Evolutionary conservation across 1,140 invertebrate species (phyloP).

Genomic region (Heliconius hermathena): DNA sequence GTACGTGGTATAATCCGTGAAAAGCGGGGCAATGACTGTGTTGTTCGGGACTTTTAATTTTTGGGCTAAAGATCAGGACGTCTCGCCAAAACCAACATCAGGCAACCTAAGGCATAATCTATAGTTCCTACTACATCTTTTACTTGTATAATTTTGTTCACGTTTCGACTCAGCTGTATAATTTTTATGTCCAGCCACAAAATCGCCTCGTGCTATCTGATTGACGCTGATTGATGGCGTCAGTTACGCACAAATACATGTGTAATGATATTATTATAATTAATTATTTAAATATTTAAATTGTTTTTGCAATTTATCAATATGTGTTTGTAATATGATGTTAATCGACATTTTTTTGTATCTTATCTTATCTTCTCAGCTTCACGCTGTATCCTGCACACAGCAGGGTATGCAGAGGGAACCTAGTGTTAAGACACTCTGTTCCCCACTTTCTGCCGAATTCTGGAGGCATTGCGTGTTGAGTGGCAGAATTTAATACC

Average conservation of each 20-base stretch:
- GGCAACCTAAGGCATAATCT: not conserved
- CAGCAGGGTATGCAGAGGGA: too few species aligned
- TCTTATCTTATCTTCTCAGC: too few species aligned
- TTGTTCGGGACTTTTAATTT: too few species aligned
- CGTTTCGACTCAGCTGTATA: not conserved
- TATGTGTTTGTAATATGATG: not conserved
- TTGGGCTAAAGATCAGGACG: too few species aligned
- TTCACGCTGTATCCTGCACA: too few species aligned
- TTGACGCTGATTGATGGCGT: not conserved
- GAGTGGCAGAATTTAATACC: too few species aligned
- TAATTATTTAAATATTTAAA: not conserved
- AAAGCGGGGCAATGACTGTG: too few species aligned
- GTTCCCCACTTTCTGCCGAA: too few species aligned
- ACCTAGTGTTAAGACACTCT: too few species aligned
- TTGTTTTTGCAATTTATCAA: not conserved
- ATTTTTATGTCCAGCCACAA: not conserved
- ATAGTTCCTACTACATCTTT: not conserved
- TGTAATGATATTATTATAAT: constrained; percentile 6
- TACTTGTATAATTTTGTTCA: not conserved
- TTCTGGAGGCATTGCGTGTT: too few species aligned
- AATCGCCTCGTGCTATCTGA: not conserved
- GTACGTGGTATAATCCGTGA: too few species aligned
- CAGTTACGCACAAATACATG: not conserved
- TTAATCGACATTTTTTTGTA: not conserved
- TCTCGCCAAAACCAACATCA: too few species aligned